Percentiles rank a stretch among this genome's conserved stretches.
Conservation (phyloP, 1,140 invertebrate genomes). For the Saxidomus purpurata region DNA sequence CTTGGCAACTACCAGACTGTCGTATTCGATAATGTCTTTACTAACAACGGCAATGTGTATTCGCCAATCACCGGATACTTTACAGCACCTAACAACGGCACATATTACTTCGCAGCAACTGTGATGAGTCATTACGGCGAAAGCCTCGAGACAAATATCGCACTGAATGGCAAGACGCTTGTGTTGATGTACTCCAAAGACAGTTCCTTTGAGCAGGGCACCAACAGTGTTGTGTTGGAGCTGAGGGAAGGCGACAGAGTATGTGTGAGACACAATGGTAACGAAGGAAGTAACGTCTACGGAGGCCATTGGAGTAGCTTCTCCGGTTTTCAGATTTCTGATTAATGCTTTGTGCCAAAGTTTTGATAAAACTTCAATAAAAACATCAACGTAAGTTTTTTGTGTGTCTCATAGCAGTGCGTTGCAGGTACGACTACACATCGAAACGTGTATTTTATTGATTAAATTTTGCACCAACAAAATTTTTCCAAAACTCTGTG, state of each 20-base stretch:
- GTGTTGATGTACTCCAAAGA: background rate
- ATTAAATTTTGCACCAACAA: too few species aligned
- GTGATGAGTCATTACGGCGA: background rate
- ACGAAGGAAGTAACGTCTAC: background rate
- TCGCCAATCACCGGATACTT: slow-evolving; percentile 10
- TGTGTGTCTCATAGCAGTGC: too few species aligned
- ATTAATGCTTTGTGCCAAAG: too few species aligned
- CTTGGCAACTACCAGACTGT: slow-evolving; percentile 4
- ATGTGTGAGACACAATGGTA: background rate
- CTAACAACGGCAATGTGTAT: background rate
- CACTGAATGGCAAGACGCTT: background rate
- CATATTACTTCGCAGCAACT: background rate
- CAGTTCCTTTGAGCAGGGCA: background rate
- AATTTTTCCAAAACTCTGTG: too few species aligned
- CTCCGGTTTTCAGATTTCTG: slow-evolving; percentile 4
- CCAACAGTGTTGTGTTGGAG: background rate
- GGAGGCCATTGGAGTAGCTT: background rate
- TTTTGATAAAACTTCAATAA: too few species aligned
- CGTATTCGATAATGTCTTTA: background rate
- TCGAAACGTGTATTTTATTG: too few species aligned
- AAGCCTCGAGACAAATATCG: background rate
- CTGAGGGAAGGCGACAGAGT: background rate
- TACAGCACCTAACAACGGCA: background rate
- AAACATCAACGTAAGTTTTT: too few species aligned
- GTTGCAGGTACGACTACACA: too few species aligned